phyloP scores from a whole-genome alignment of 2,888 invertebrate genomes.

The Drosophila niveifrons region DNA sequence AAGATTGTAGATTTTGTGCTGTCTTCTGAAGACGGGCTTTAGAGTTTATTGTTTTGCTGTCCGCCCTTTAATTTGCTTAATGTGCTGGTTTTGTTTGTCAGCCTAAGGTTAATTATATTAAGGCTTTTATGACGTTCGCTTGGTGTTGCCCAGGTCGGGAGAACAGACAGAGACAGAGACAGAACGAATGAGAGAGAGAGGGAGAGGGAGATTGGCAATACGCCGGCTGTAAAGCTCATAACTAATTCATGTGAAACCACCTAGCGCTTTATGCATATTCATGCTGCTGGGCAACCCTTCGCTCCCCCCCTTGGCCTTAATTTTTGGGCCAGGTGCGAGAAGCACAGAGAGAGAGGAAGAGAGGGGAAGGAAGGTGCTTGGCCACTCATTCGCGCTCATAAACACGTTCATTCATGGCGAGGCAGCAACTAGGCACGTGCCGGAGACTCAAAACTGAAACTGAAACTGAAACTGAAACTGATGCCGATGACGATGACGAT shows the following conservation, averaged over 20 bases:
- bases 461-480: constrained; percentile 1
- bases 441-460: constrained; percentile 6
- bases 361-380: constrained; percentile 1
- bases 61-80: constrained; percentile 18
- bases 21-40: neutral
- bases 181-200: no score
- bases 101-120: constrained; percentile 64
- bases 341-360: neutral
- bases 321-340: neutral
- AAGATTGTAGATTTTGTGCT: neutral
- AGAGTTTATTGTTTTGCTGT: neutral
- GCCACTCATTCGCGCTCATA: constrained; percentile 49
- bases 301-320: neutral
- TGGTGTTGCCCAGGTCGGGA: constrained; percentile 3
- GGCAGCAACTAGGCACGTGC: constrained; percentile 28
- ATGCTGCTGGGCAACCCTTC: constrained; percentile 31
- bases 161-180: no score
- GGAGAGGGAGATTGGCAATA: constrained; percentile 36
- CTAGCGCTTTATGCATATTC: constrained; percentile 69
- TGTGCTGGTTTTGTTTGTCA: constrained; percentile 25
- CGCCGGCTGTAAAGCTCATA: constrained; percentile 55
- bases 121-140: constrained; percentile 41
- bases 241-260: constrained; percentile 67
- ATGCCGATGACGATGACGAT: neutral
- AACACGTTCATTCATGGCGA: constrained; percentile 36